Base-by-base conservation (phyloP, 2,888 invertebrate genomes). In the Tryphoninae sp. region DNA sequence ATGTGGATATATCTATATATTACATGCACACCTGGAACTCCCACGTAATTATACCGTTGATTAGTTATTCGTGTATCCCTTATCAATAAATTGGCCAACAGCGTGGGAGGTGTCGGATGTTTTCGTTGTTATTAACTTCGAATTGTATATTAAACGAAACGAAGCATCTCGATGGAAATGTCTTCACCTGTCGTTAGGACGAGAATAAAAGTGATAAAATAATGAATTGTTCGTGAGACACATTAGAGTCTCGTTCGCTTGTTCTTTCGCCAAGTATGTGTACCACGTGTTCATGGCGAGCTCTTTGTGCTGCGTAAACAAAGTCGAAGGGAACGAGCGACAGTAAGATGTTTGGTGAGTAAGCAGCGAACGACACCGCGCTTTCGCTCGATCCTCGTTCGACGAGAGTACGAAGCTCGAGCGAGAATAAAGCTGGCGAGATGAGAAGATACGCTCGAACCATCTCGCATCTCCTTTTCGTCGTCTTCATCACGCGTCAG, bases 321-420 rank as follows among this genome's bases (percentile, higher is more conserved):
- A 42, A 26, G 77, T 22, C 45, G 61, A 58, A 62, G 49, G 16
- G 73, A 81, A 55, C 67, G 73, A 81, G 77, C 82, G 84, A 85
- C 86, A 89, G 88, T 88, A 86, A 89, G 87, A 88, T 89, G 88
- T 90, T 89, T 88, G 84, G 77, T 87, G 84, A 89, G 86, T 85
- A 85, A 88, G 86, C 86, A 88, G 78, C 81, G 86, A 85, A 82
- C 82, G 86, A 88, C 85, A 87, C 86, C 81, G 80, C 74, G 84
- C 72, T 74, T 75, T 74, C 64, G 51, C n/a, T 45, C 42, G 33
- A 58, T 26, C 49, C 16, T 40, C 22, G 78, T 78, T 33, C 2
- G 76, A 76, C 69, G 79, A 82, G 83, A 72, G 79, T 71, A 79
- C 69, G 78, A 84, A 82, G 67, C 22, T 45, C 22, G 19, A 22